Evolutionary conservation across 2,888 invertebrate genomes (phyloP).

Genomic region (Tuta absoluta): DNA sequence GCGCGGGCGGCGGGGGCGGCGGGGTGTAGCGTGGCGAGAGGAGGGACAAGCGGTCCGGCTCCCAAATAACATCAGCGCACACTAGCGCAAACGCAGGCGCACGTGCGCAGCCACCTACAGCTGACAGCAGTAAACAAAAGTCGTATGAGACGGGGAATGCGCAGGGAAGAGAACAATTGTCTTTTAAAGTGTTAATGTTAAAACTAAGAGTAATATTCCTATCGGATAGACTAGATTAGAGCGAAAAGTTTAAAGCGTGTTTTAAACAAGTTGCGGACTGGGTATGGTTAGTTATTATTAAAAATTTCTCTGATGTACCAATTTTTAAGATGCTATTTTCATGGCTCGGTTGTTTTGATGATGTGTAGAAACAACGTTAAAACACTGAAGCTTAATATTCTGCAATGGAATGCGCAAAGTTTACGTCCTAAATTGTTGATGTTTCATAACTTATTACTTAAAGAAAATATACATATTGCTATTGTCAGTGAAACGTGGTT

Average conservation of each 20-base stretch:
- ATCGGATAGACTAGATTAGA: neutral
- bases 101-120: no score
- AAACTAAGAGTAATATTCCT: neutral
- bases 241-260: neutral
- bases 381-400: slow-evolving; percentile 21
- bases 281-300: neutral
- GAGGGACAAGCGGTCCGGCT: no score
- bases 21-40: no score
- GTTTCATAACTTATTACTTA: slow-evolving; percentile 33
- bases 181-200: neutral
- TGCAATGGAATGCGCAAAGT: slow-evolving; percentile 42
- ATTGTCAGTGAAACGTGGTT: slow-evolving; percentile 40
- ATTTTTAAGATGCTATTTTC: neutral
- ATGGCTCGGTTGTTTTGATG: neutral
- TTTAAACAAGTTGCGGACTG: neutral
- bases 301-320: neutral
- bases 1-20: no score
- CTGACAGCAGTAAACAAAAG: neutral
- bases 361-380: neutral
- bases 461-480: slow-evolving; percentile 40
- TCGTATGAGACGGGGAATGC: neutral
- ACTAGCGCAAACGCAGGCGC: no score
- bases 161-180: neutral
- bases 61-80: no score
- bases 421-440: slow-evolving; percentile 34